Evolutionary conservation across 2,888 invertebrate species (phyloP), one percentile per base, ranked within the genome.

Genomic region (Eristalis tenax): DNA sequence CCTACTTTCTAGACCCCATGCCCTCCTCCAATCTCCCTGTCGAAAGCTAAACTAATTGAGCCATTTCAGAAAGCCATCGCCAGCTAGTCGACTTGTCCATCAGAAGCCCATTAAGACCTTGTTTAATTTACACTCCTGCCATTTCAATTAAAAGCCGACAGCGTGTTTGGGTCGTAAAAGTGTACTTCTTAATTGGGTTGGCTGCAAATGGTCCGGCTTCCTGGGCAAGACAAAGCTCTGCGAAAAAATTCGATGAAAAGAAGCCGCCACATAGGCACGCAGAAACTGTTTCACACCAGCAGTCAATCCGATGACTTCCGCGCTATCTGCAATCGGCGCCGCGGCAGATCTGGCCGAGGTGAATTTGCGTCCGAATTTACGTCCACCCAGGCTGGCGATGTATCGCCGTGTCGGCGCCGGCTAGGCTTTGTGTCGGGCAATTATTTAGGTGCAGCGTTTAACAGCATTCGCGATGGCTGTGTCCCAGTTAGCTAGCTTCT

Each of bases 401-500:
- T 6, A 10, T 23, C 23, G 26, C 59, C 59, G 11, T 13, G 50
- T 23, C 26, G 61, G 65, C 59, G 74, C 75, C 68, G 56, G 22
- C 18, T 6, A 50, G 26, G 43, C 68, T 26, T 28, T 18, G 61
- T 61, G 70, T 40, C 22, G 56, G 59, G 18, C 85, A 82, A 85
- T 85, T 82, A 78, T 85, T 82, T 82, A 86, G 82, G 68, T 73
- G 59, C 76, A 76, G 59, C 73, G 68, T 73, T 85, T 81, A 85
- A 64, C 65, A 66, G 26, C 23, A 28, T 23, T 10, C 38, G 4
- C 26, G 4, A 13, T 18, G 18, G n/a, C 56, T 57, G 61, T 73
- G 69, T 81, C 50, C 59, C 59, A 77, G 59, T 63, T 77, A 13
- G n/a, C 56, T 4, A 32, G 63, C 71, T 64, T 22, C 64, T 56